Percentiles rank a stretch among this genome's conserved stretches.
Conservation (phyloP, 1,140 invertebrate genomes). For the Brachionus koreanus region DNA sequence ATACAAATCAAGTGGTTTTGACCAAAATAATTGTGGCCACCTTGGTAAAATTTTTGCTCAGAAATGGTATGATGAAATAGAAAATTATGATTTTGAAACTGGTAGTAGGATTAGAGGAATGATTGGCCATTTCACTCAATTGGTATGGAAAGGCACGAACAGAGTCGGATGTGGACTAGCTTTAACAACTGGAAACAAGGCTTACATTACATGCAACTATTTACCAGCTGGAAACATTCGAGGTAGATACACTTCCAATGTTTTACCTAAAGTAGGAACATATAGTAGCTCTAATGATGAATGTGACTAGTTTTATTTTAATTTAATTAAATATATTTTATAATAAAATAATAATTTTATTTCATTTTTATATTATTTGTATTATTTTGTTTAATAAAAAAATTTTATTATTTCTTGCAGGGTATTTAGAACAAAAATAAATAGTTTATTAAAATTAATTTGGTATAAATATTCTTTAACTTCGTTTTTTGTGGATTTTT, state of each 20-base stretch:
- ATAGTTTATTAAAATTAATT: too few species aligned
- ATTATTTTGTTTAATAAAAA: too few species aligned
- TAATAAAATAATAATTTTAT: background rate
- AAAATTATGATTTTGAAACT: background rate
- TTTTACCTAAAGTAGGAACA: conserved; percentile 58
- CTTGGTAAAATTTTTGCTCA: background rate
- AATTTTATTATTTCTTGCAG: too few species aligned
- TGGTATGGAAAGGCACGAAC: background rate
- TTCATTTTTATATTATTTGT: too few species aligned
- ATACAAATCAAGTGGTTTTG: background rate
- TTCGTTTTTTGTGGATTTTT: too few species aligned
- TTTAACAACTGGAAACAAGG: background rate
- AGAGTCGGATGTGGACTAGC: conserved; percentile 49
- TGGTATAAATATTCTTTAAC: too few species aligned
- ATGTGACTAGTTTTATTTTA: background rate
- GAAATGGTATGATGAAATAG: conserved; percentile 6
- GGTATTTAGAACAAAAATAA: too few species aligned
- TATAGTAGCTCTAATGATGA: background rate
- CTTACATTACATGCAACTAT: conserved; percentile 10
- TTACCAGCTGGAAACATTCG: background rate
- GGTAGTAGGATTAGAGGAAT: background rate
- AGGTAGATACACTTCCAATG: conserved; percentile 1
- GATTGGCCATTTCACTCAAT: background rate
- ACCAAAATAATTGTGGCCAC: background rate
- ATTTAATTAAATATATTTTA: background rate